phyloP scores from a whole-genome alignment of 2,113 vertebrate species.

The Poecile atricapillus region DNA sequence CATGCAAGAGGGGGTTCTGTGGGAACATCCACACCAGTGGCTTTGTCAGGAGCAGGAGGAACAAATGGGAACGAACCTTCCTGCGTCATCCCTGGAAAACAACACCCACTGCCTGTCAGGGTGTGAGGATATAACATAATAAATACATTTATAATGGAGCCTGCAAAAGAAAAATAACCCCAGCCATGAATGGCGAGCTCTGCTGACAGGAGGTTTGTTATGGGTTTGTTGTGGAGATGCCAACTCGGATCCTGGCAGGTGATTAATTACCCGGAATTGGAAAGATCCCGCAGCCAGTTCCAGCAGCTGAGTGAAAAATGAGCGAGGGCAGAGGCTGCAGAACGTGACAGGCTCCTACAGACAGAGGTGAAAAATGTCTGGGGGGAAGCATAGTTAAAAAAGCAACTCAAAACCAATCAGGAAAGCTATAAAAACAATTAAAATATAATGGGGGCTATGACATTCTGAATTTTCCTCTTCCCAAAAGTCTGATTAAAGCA shows the following conservation, averaged over 20 bases:
- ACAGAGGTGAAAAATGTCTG: not conserved
- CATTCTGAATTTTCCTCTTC: not conserved
- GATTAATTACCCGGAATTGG: not conserved
- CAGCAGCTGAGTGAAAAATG: not conserved
- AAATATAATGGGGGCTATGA: not conserved
- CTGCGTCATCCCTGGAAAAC: not conserved
- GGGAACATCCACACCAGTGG: not conserved
- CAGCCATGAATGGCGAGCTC: fast-evolving
- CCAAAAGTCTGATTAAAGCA: not conserved
- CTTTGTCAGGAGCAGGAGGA: not conserved
- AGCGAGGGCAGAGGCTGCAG: not conserved
- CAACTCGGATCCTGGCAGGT: not conserved
- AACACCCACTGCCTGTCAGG: not conserved
- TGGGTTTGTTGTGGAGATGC: not conserved
- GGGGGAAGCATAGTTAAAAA: not conserved
- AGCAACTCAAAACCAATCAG: not conserved
- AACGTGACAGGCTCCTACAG: not conserved
- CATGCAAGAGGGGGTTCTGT: not conserved
- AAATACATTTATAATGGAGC: not conserved
- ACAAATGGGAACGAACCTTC: not conserved
- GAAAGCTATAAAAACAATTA: not conserved
- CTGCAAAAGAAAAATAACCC: not conserved
- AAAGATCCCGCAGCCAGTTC: not conserved
- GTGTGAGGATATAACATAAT: not conserved
- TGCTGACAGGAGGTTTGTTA: not conserved